Percentiles rank a stretch among this genome's conserved stretches.
Conservation (phyloP, 2,113 vertebrate species). For the Oxygymnocypris stewartii region DNA sequence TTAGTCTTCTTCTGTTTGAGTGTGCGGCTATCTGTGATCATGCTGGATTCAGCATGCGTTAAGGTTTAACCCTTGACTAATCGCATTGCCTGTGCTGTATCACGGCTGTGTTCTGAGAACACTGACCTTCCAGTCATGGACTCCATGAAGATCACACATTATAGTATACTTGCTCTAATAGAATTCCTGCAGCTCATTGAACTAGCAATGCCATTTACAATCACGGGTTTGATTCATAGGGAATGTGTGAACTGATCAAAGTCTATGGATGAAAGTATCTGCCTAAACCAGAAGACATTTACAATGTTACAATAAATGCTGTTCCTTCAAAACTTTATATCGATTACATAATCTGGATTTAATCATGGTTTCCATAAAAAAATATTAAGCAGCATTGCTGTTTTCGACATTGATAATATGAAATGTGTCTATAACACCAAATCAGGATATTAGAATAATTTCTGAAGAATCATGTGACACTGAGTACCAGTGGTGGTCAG, state of each 20-base stretch:
- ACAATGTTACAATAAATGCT: not conserved
- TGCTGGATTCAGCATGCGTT: slow-evolving; percentile 37
- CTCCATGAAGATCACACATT: slow-evolving; percentile 13
- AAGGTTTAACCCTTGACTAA: slow-evolving; percentile 38
- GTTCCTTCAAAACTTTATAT: not conserved
- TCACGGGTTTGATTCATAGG: not conserved
- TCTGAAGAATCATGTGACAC: no score
- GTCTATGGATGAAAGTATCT: not conserved
- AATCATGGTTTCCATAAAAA: no score
- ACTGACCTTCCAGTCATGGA: not conserved
- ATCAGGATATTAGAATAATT: no score
- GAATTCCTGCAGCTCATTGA: not conserved
- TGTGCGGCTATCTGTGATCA: slow-evolving; percentile 32
- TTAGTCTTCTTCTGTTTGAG: not conserved
- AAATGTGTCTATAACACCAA: no score
- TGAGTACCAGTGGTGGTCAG: no score
- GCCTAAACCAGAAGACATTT: not conserved
- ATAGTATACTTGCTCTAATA: not conserved
- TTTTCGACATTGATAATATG: no score
- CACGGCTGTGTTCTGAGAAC: slow-evolving; percentile 16
- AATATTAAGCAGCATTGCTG: no score
- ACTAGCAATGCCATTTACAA: not conserved
- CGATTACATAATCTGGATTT: not conserved
- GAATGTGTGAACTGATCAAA: not conserved
- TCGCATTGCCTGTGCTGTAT: slow-evolving; percentile 21